Evolutionary conservation across 2,113 vertebrate genomes (phyloP).

Genomic region (Pseudorasbora parva): DNA sequence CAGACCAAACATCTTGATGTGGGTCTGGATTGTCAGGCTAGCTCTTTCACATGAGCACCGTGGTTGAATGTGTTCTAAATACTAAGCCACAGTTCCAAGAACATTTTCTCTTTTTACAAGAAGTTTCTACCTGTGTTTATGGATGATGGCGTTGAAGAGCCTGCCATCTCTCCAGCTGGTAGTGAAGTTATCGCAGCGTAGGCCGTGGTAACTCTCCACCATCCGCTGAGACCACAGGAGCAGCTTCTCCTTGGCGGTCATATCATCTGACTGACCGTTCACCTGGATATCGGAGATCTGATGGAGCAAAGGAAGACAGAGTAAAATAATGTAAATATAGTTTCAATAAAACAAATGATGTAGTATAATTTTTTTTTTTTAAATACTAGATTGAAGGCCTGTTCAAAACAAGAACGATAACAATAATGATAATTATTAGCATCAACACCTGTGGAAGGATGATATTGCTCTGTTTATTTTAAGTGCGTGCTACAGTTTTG

Average conservation of each 20-base stretch:
- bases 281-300: conserved; percentile 99
- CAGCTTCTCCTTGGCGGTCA: conserved; percentile 98
- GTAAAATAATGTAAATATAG: neutral
- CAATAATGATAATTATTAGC: too few relatives aligned
- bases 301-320: neutral
- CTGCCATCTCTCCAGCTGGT: conserved; percentile 91
- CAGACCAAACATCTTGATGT: too few relatives aligned
- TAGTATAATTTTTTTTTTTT: too few relatives aligned
- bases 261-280: conserved; percentile 94
- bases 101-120: neutral
- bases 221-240: conserved; percentile 95
- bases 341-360: neutral
- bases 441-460: too few relatives aligned
- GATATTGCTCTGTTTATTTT: too few relatives aligned
- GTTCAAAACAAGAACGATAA: too few relatives aligned
- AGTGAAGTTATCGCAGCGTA: conserved; percentile 96
- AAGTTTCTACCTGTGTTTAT: conserved; percentile 85
- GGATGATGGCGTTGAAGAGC: conserved; percentile 94
- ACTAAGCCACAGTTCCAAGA: neutral
- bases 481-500: too few relatives aligned
- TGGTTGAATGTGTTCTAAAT: neutral
- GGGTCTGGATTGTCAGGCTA: too few relatives aligned
- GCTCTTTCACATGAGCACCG: neutral
- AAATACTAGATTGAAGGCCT: too few relatives aligned
- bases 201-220: conserved; percentile 90